These are phyloP conservation scores for Gallinago paraguaiae DNA, from an alignment of 2,113 vertebrate species.

Conservation along the genomic window DNA sequence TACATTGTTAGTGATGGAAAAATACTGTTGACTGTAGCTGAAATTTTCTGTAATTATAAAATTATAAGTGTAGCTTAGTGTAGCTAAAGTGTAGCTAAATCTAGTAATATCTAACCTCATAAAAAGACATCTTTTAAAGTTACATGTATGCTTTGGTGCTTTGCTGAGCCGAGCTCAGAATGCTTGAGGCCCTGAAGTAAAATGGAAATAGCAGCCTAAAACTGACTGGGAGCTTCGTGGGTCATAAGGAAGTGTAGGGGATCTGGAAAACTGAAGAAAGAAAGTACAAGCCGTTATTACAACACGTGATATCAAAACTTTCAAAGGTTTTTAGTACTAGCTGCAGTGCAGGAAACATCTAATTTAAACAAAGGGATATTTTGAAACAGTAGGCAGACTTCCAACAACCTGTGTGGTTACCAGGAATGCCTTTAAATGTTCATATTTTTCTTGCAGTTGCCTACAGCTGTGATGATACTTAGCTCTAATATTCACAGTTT, in stretches of 20 bases:
- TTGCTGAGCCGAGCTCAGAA: background rate
- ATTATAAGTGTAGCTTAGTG: too few species aligned
- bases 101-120: background rate
- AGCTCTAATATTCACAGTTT: background rate
- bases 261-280: background rate
- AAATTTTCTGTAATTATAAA: background rate
- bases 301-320: background rate
- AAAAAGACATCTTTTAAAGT: background rate
- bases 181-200: background rate
- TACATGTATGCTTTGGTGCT: background rate
- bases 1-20: background rate
- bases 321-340: background rate
- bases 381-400: background rate
- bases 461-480: background rate
- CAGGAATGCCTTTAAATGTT: background rate
- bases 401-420: background rate
- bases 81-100: background rate
- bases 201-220: background rate
- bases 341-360: background rate
- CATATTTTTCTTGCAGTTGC: background rate
- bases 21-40: background rate
- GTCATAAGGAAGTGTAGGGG: background rate
- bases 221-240: fast-evolving
- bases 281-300: background rate
- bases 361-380: background rate